Base-by-base conservation (phyloP, 1,140 invertebrate species). In the Atta texana region DNA sequence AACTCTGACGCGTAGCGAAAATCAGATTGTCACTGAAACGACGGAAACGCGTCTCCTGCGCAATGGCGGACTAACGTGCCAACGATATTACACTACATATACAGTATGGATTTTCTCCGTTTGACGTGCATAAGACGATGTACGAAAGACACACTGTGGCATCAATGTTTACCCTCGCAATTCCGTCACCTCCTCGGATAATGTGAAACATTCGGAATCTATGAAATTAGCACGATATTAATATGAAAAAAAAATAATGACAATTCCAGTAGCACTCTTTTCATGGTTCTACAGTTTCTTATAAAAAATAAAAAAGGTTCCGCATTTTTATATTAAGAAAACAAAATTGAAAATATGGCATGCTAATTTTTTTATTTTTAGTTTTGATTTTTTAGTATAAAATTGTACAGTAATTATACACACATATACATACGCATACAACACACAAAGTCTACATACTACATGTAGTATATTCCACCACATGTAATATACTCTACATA, bases 11-110 rank as follows among this genome's bases (percentile, higher is more conserved):
- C 64, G n/a, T 68, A 68, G 86, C 71, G 88, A 91, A 39, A 39
- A 69, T 69, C 87, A 88, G 88, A 92, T 93, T 91, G 92, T 92
- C 92, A 91, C 75, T 85, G 51, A 21, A 69, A 80, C 77, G 28
- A 55, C 64, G 89, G 72, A 75, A 85, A 59, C 39, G 59, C 61
- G 59, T 24, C 61, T 86, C 39, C 39, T 63, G 74, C 16, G 59
- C 61, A 57, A 80, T 71, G 49, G 88, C 91, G 89, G 92, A 93
- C 91, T 92, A 80, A 87, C 88, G 89, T 92, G 91, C 92, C 88
- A 87, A 75, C 85, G 86, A 88, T 90, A 91, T 82, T 81, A 72
- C 76, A 34, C 71, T 66, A 53, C 77, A 66, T 57, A 88, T 90
- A 71, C 88, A 89, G 89, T 90, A 92, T 91, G 69, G 61, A 39